Evolutionary conservation across 1,140 invertebrate genomes (phyloP).

Genomic region (Luehdorfia chinensis): DNA sequence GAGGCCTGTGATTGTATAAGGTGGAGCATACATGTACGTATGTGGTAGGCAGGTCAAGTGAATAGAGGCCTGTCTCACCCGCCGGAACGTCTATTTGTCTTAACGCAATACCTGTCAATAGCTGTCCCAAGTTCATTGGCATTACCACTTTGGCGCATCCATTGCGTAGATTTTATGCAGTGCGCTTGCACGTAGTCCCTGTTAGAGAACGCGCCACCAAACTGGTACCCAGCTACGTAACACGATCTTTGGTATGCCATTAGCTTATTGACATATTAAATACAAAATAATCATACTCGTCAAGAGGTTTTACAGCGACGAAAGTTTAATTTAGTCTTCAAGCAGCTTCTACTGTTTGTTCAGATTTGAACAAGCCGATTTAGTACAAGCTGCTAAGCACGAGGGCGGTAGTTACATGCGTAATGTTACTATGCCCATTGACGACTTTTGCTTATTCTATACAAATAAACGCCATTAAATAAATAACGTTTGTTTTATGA

Average conservation of each 20-base stretch:
- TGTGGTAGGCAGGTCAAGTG: slow-evolving; percentile 58
- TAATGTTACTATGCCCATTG: too few species aligned
- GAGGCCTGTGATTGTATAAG: slow-evolving; percentile 56
- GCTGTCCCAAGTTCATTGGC: slow-evolving; percentile 71
- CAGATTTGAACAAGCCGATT: too few species aligned
- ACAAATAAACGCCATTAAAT: too few species aligned
- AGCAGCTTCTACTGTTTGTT: slow-evolving; percentile 30
- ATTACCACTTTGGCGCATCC: slow-evolving; percentile 67
- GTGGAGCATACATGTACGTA: slow-evolving; percentile 45
- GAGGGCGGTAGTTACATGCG: too few species aligned
- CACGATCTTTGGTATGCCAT: slow-evolving; percentile 66
- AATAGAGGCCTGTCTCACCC: slow-evolving; percentile 67
- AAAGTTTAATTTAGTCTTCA: slow-evolving; percentile 39
- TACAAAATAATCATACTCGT: slow-evolving; percentile 62
- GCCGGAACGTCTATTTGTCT: slow-evolving; percentile 72
- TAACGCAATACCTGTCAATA: slow-evolving; percentile 75
- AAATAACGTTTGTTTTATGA: too few species aligned
- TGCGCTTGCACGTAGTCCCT: slow-evolving; percentile 48
- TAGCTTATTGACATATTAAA: slow-evolving; percentile 69
- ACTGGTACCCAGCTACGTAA: slow-evolving; percentile 55
- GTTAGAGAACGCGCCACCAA: slow-evolving; percentile 50
- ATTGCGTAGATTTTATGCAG: slow-evolving; percentile 67
- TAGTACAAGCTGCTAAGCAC: too few species aligned
- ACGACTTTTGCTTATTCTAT: too few species aligned
- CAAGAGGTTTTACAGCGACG: slow-evolving; percentile 40